Evolutionary conservation across 1,140 invertebrate species (phyloP), one percentile per base, ranked within the genome.

Genomic region (Ceratina calcarata): DNA sequence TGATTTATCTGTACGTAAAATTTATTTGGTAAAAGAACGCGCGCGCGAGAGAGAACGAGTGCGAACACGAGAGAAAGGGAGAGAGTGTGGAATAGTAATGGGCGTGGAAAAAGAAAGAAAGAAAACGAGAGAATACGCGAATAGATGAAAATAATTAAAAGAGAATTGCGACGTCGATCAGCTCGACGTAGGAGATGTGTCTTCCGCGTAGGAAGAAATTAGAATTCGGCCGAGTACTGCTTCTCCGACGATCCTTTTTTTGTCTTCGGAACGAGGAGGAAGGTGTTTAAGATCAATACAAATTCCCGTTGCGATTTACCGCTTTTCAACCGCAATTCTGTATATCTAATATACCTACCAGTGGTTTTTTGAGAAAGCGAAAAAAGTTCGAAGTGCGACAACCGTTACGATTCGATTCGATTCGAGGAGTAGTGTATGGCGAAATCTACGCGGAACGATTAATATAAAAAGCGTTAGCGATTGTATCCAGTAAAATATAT

Each of bases 401-500:
- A 61, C 61, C 60, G 57, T 60, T 71, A 27, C n/a, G 37, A 45
- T 45, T 45, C 37, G 37, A 45, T 45, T 45, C 37, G 64, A 66
- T 51, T 82, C 80, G 78, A 83, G 81, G 88, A 88, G 86, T 45
- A 45, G 37, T 91, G 90, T 84, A 68, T 86, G 89, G 86, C 85
- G 86, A 87, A 87, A 85, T 83, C 68, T 76, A 80, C 83, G 81
- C 86, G 88, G 86, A 86, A 87, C 84, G 84, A 87, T 89, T 91
- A 88, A 90, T 86, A 90, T 90, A 90, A 86, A 60, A 90, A 88
- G 87, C 89, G 89, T 91, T 91, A 91, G 90, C 89, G 90, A 91
- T 85, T 92, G 91, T 92, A 92, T 92, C 86, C 90, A 91, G 86
- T 92, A 90, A 91, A 90, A 91, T 91, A 91, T 90, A 91, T 86